Evolutionary conservation across 2,797 vertebrate species (phyloP), one percentile per base, ranked within the genome.

Genomic region (Xerus rutilus): DNA sequence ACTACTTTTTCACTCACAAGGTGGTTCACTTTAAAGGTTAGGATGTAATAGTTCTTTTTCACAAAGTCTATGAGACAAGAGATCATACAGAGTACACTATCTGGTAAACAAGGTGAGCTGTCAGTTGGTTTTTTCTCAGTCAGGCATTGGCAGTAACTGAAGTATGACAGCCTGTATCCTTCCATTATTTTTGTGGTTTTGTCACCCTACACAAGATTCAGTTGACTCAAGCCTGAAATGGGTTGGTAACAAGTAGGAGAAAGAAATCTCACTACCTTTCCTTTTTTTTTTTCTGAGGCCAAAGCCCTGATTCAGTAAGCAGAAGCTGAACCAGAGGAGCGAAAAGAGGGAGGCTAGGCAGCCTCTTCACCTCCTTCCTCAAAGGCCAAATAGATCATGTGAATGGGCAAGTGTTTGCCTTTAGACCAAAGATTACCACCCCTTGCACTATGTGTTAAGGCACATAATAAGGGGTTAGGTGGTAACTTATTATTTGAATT

Each of bases 371-470:
- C 85, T 86, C 69, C 88, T 92, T 92, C 70, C 69, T 88, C 64
- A 89, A 76, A 86, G 47, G 52, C 59, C 49, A 93, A 65, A 64
- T 72, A 30, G 47, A 82, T 70, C 54, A 12, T 86, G 25, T 62
- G 25, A 93, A 47, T 82, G 32, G 85, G 74, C 73, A 92, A 49
- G 64, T 65, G 11, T 65, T 87, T 92, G 77, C 74, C 82, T 30
- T 82, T 64, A 89, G 18, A 74, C 18, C 74, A 91, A 30, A 89
- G 88, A 72, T 69, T 49, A 81, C 23, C 67, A 92, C 52, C 88
- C 90, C 91, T 98, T 97, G 97, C 96, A 97, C 97, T 98, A 97
- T 98, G 98, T 98, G 98, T 97, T 98, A 98, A 99, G 98, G 98
- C 98, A 99, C 98, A 98, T 97, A 97, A 97, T 96, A 97, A 98